Evolutionary conservation across 2,113 vertebrate genomes (phyloP), one percentile per base, ranked within the genome.

Genomic region (Gnathonemus longibarbis): DNA sequence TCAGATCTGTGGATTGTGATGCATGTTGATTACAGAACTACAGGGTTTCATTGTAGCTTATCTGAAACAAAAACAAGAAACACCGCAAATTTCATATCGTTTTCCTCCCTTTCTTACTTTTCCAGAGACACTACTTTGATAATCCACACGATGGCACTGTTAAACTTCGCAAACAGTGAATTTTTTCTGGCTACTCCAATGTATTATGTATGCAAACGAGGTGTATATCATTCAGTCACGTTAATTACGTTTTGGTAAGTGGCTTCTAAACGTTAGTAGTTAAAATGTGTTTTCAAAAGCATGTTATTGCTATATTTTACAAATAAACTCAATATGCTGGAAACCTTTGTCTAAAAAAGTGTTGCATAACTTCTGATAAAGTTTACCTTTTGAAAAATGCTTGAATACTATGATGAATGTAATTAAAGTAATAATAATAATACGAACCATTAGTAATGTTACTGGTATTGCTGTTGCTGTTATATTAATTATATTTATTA

Each of bases 81-180:
- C 35, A 77, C 15, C 13, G 70, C 31, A 66, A 31, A 39, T 77
- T 77, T 77, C 27, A 77, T 77, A 17, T 17, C 24, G 27, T 77
- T 39, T 77, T 77, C 21, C 31, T 77, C 31, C 10, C 5, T 39
- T 42, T 48, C 15, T 39, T 84, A 48, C 2, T 48, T 84, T 84
- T 46, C 19, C 19, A 84, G 45, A 19, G 13, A 17, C 31, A 80
- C 6, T 84, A 84, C 83, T 84, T 45, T 48, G 45, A 48, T 27
- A 48, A n/a, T 84, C 83, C 83, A 48, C 83, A 48, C 45, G 83
- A 46, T 84, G 83, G 83, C 83, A n/a, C 39, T 84, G 83, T 84
- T 84, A 24, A 46, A 48, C 83, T 48, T n/a, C 42, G 24, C 83
- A 84, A 24, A 21, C n/a, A 39, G 70, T 77, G 31, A 77, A 77